Base-by-base conservation (phyloP, 2,113 vertebrate genomes). In the Cathartes aura region DNA sequence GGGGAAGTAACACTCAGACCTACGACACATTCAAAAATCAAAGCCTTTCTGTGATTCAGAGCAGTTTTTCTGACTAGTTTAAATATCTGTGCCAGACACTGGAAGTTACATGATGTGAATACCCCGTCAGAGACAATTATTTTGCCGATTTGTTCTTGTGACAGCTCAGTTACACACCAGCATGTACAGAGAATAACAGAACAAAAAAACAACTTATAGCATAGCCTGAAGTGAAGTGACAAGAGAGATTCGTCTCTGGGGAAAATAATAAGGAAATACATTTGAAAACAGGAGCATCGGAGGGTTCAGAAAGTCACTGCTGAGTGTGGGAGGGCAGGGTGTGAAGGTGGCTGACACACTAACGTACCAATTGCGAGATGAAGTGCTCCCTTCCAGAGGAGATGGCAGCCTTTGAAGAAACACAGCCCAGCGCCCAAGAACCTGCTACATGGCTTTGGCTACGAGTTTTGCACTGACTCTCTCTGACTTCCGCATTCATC, bases 161-260 rank as follows among this genome's bases (percentile, higher is more conserved):
- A 93, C 92, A 96, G 85, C 88, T 93, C 82, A 71, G 75, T 92
- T 93, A 81, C 82, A 89, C 22, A 71, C 94, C 95, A 89, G 76
- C 89, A 92, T 43, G 95, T 78, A 76, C 12, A 63, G 76, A 87
- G 52, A 87, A 47, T 43, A 95, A 89, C 90, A 90, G 82, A 91
- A 66, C 42, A 87, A 84, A 73, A 90, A 85, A 89, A 20, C 53
- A 92, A 96, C 64, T 90, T 66, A 36, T 7, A 92, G 75, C 79
- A 55, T 83, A 83, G 88, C 92, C 92, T 95, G 63, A 88, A 96
- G 92, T 70, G 84, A 93, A 76, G 45, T 93, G 95, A 94, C 90
- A 94, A 38, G 55, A 64, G 52, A 92, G 40, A 96, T 95, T 87
- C 1, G 27, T 90, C 82, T 96, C 72, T 67, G 55, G 43, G 43